These are phyloP conservation scores for Muschampia plurimacula DNA, from an alignment of 2,888 invertebrate genomes.

Conservation along the genomic window DNA sequence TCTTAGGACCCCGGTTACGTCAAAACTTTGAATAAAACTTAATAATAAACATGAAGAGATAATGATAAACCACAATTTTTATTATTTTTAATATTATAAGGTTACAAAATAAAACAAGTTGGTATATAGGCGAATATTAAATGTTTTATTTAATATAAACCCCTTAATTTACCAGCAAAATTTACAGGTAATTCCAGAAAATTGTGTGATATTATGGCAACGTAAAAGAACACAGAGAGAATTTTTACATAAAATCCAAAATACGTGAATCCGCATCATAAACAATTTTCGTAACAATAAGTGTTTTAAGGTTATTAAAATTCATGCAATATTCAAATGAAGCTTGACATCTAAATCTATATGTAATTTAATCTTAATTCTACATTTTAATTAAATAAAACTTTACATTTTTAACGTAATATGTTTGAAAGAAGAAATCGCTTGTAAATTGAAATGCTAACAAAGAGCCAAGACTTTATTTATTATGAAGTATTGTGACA, in stretches of 20 bases:
- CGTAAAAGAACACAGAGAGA: constrained; percentile 17
- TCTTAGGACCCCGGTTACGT: too few relatives aligned
- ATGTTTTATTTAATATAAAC: constrained; percentile 78
- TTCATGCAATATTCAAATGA: constrained; percentile 39
- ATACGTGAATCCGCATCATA: constrained; percentile 10
- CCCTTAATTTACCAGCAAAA: constrained; percentile 68
- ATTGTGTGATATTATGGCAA: constrained; percentile 38
- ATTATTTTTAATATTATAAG: too few relatives aligned
- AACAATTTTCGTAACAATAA: constrained; percentile 3
- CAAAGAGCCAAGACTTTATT: constrained; percentile 13
- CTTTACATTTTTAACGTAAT: constrained; percentile 60
- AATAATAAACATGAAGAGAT: too few relatives aligned
- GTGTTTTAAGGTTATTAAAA: constrained; percentile 31
- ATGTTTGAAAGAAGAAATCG: constrained; percentile 58
- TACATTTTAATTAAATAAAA: constrained; percentile 69
- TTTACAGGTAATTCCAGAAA: constrained; percentile 48
- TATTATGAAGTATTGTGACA: constrained; percentile 66
- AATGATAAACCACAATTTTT: too few relatives aligned
- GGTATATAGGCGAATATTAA: constrained; percentile 79
- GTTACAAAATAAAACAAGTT: constrained; percentile 55
- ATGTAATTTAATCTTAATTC: constrained; percentile 62
- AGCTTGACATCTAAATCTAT: constrained; percentile 40
- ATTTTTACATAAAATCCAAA: constrained; percentile 3
- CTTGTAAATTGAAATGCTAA: constrained; percentile 33
- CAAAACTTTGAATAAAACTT: too few relatives aligned